Evolutionary conservation across 1,140 invertebrate species (phyloP).

Genomic region (Lepidurus couesii): DNA sequence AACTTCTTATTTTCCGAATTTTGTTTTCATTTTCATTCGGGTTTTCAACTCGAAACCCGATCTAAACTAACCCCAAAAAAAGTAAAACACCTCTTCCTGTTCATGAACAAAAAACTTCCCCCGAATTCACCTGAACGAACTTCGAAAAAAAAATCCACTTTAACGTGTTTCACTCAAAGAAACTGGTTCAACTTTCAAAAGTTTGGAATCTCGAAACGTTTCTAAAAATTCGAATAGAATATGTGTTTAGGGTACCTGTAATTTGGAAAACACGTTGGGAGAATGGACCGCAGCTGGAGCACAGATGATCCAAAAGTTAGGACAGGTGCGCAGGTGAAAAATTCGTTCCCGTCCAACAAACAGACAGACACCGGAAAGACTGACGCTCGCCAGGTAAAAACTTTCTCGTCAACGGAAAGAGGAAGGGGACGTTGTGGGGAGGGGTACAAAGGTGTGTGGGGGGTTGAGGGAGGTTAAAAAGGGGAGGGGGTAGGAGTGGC

Average conservation of each 20-base stretch:
- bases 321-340: conserved; percentile 18
- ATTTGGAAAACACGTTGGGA: neutral
- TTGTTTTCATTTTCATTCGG: neutral
- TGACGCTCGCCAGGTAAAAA: conserved; percentile 13
- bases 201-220: too few species aligned
- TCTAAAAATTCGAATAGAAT: too few species aligned
- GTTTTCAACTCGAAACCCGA: neutral
- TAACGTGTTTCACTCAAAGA: too few species aligned
- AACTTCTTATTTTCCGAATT: neutral
- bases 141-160: too few species aligned
- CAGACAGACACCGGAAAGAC: conserved; percentile 20
- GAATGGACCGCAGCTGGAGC: neutral
- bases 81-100: too few species aligned
- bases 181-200: too few species aligned
- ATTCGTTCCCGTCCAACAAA: conserved; percentile 18
- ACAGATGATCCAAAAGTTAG: conserved; percentile 5
- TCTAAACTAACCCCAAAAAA: too few species aligned
- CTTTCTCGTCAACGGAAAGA: neutral
- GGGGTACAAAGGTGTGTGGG: neutral
- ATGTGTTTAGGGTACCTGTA: too few species aligned
- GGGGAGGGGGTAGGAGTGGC: neutral
- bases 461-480: neutral
- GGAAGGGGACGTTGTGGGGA: neutral
- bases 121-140: too few species aligned
- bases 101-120: too few species aligned